A percentile compares a stretch with the other conserved stretches of the same genome.
These are phyloP conservation scores for Benthosema pterotum DNA, from an alignment of 2,797 vertebrate genomes.

Conservation along the genomic window DNA sequence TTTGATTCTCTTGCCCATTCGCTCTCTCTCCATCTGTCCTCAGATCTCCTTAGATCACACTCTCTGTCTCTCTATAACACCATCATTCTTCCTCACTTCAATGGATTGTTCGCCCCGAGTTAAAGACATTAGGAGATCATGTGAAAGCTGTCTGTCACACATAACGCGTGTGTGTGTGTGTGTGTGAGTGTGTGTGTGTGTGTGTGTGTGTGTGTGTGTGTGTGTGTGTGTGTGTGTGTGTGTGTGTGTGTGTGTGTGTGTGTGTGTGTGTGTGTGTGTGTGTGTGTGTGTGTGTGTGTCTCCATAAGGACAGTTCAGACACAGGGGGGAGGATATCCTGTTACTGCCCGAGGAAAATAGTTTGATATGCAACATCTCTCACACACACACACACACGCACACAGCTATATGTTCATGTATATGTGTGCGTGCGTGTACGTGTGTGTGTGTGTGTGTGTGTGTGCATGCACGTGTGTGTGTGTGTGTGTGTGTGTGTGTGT, in stretches of 20 bases:
- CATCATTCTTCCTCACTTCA: conserved; percentile 16
- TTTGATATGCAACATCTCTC: conserved; percentile 66
- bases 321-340: conserved; percentile 69
- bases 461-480: conserved; percentile 19
- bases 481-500: conserved; percentile 23
- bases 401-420: background rate
- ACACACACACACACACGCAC: conserved; percentile 46
- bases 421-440: background rate
- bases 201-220: conserved; percentile 6
- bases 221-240: conserved; percentile 21
- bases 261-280: conserved; percentile 19
- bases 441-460: conserved; percentile 15
- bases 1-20: no score
- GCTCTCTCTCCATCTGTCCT: background rate
- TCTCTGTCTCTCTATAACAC: no score
- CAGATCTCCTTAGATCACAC: background rate
- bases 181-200: conserved; percentile 6
- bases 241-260: conserved; percentile 11
- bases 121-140: conserved; percentile 34
- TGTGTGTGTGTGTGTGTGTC: conserved; percentile 45
- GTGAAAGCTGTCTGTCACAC: conserved; percentile 31
- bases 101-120: conserved; percentile 21
- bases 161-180: conserved; percentile 4
- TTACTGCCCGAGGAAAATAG: conserved; percentile 71
- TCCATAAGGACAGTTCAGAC: conserved; percentile 56